Evolutionary conservation across 2,113 vertebrate species (phyloP), one percentile per base, ranked within the genome.

Genomic region (Calonectris borealis): DNA sequence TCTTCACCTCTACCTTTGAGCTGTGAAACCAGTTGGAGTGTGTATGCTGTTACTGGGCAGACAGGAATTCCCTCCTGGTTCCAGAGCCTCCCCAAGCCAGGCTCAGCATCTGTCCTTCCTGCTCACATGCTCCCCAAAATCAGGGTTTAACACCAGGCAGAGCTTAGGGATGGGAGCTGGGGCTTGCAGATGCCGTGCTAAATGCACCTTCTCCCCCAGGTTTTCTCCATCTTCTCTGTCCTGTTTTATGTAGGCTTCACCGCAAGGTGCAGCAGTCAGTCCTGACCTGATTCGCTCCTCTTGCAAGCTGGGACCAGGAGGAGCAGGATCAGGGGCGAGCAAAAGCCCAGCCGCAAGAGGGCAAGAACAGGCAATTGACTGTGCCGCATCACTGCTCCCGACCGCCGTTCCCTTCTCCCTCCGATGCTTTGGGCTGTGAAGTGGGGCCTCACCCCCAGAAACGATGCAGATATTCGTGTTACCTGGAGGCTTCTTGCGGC

Each of bases 1-100:
- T 83, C 36, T 93, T 89, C 58, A 61, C 52, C 48, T 88, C 80
- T 64, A 7, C 46, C 60, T 92, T 58, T 72, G 68, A 89, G 60
- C 51, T 61, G 54, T 62, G 72, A 94, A 92, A 46, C 83, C 16
- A n/a, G 66, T 42, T 85, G 18, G 36, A 89, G 40, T 13, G 2
- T 29, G 44, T 25, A 54, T 0, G 1, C 36, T 76, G 44, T 61
- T 87, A 73, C 70, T 58, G 78, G 49, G 38, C 49, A 79, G 52
- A 65, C 26, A 84, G 36, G 29, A 90, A 88, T 90, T 81, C 34
- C 57, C n/a, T 85, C 38, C 62, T 61, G 70, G 58, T 51, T 80
- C 22, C 21, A 17, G 31, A 80, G 54, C 14, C 36, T 88, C 71
- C 48, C 34, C 21, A 83, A 4, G 17, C 12, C 14, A 10, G 46